Conservation (phyloP, 2,113 vertebrate genomes). For the Eubucco bourcierii region DNA sequence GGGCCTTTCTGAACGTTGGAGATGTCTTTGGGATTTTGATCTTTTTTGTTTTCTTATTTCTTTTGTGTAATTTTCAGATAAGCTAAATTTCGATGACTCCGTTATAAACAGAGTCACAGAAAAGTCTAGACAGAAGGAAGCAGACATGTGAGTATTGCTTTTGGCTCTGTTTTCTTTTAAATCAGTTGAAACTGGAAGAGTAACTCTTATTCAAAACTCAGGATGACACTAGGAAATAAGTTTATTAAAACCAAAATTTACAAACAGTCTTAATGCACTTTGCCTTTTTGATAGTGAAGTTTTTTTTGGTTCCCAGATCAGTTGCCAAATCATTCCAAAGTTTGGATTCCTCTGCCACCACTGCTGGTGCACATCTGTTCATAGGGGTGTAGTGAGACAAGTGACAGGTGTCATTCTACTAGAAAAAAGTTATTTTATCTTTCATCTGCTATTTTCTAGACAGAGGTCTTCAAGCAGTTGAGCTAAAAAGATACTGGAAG, state of each 20-base stretch:
- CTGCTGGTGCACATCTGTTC: neutral
- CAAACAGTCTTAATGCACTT: neutral
- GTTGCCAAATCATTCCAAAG: neutral
- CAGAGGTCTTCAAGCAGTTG: neutral
- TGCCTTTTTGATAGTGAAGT: neutral
- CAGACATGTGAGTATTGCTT: conserved; percentile 78
- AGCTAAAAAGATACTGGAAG: neutral
- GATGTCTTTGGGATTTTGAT: neutral
- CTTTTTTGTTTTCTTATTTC: neutral
- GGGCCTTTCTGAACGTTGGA: neutral
- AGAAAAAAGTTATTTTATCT: neutral
- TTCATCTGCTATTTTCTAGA: neutral
- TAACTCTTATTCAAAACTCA: neutral
- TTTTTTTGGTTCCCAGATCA: neutral
- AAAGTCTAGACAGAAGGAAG: conserved; percentile 81
- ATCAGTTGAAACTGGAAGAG: neutral
- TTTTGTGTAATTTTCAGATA: conserved; percentile 71
- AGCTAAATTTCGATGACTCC: conserved; percentile 79
- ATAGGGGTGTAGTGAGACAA: neutral
- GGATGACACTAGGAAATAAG: no score
- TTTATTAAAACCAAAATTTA: neutral
- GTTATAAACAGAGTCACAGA: conserved; percentile 83
- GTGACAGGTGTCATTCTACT: neutral
- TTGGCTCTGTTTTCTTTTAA: neutral
- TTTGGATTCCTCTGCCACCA: neutral